Evolutionary conservation across 2,888 invertebrate genomes (phyloP), one percentile per base, ranked within the genome.

Genomic region (Dynastes maya): DNA sequence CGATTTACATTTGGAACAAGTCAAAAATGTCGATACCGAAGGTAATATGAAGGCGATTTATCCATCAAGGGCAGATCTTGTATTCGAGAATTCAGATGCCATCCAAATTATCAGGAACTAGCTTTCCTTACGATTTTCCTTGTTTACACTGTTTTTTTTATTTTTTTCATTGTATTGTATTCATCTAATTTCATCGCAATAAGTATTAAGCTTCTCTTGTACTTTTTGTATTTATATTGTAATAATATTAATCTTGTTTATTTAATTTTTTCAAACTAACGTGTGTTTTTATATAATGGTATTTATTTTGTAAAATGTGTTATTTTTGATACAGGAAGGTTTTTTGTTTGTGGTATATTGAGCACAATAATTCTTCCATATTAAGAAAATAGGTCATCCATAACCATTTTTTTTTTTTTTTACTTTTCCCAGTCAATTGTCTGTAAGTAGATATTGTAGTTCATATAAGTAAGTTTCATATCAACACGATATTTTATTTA

Each of bases 51-150:
- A 94, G 85, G 91, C 92, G n/a, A 91, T 96, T 2, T 96, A 95
- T 87, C 96, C 96, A 0, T 95, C 95, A 0, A 90, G 95, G 82
- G 91, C 92, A 0, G 96, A 96, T 88, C 91, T 95, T 11, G 63
- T 72, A 37, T 78, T 64, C 13, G 77, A 78, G 58, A 40, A 72
- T 8, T 13, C 40, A 32, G 71, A 70, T 22, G 13, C 29, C n/a
- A 78, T 78, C 27, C 45, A 75, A 58, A 58, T 74, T 22, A 74
- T 72, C 29, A 78, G 78, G 9, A 75, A 75, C 29, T 64, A 53
- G 45, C 0, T 45, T 11, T 45, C 8, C 45, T 45, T 45, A 37
- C 4, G 4, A 37, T 37, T 37, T 37, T 37, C 6, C 0, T 37
- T 37, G 6, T 5, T 37, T 37, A 22, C 22, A 22, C 22, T 22